Percentiles rank a stretch among this genome's conserved stretches.
These are phyloP conservation scores for Rissa tridactyla DNA, from an alignment of 2,113 vertebrate genomes.

Conservation along the genomic window DNA sequence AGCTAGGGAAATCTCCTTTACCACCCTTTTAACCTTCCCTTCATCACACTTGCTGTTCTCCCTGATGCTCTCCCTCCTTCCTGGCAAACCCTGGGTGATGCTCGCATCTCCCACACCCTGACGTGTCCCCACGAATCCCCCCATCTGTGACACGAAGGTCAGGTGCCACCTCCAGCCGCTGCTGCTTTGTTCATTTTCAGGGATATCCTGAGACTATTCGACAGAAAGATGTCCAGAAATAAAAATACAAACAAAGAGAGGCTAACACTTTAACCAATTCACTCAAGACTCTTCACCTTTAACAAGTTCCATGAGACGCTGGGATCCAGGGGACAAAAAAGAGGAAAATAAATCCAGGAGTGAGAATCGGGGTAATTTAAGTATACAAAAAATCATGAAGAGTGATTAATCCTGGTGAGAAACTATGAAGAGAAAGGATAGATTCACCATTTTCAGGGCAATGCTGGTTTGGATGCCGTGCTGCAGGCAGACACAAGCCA, in stretches of 20 bases:
- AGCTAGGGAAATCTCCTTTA: background rate
- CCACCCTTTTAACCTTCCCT: background rate
- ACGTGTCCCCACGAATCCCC: background rate
- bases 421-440: background rate
- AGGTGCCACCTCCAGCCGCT: background rate
- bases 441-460: background rate
- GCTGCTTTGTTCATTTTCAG: background rate
- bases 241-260: background rate
- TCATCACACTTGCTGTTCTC: background rate
- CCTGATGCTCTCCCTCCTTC: background rate
- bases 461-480: background rate
- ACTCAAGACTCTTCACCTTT: background rate
- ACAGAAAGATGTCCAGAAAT: background rate
- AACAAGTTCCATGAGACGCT: background rate
- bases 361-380: background rate
- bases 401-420: background rate
- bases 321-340: background rate
- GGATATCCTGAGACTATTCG: background rate
- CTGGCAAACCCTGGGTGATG: background rate
- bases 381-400: background rate
- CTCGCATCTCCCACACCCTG: fast-evolving
- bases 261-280: background rate
- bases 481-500: background rate
- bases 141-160: background rate
- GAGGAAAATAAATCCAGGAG: background rate